Conservation (phyloP, 2,797 vertebrate species). For the Myotis vivesi region DNA sequence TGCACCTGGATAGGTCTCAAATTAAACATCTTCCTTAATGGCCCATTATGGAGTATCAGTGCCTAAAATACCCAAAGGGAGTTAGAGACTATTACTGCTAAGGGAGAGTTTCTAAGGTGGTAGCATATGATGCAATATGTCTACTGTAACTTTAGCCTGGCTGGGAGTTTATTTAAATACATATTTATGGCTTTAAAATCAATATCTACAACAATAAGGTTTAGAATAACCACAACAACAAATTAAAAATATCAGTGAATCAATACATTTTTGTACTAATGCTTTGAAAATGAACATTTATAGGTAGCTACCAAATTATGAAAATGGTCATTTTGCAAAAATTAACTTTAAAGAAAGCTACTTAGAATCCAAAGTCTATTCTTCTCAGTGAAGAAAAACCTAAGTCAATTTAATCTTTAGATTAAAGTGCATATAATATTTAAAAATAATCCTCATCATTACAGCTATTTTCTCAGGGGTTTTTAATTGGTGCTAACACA, state of each 20-base stretch:
- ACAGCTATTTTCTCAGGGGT: neutral
- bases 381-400: neutral
- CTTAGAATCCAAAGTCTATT: neutral
- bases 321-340: neutral
- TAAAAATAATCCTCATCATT: neutral
- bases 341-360: neutral
- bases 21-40: conserved; percentile 65
- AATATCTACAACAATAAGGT: neutral
- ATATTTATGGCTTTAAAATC: conserved; percentile 7
- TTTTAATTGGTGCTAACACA: neutral
- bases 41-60: conserved; percentile 15
- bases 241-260: neutral
- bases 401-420: neutral
- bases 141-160: conserved; percentile 32
- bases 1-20: conserved; percentile 50
- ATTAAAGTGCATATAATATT: neutral
- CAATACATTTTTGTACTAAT: neutral
- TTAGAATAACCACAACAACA: neutral
- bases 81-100: neutral
- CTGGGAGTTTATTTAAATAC: conserved; percentile 40
- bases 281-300: neutral
- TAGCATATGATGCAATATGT: conserved; percentile 49
- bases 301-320: neutral
- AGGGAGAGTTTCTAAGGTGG: conserved; percentile 18
- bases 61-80: conserved; percentile 56